Conservation (phyloP, 2,113 vertebrate genomes). For the Acrocephalus kingi region DNA sequence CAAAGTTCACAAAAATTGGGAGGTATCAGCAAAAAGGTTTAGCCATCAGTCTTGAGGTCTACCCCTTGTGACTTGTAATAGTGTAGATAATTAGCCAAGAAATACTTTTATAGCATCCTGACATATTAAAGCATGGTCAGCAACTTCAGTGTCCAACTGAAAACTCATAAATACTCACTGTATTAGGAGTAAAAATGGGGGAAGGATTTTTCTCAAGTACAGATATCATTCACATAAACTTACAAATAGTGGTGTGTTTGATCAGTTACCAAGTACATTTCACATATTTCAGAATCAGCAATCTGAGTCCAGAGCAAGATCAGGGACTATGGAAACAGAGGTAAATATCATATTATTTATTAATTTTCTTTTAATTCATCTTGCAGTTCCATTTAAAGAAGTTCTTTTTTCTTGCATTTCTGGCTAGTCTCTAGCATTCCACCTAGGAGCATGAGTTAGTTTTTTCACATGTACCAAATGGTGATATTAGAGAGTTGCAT, state of each 20-base stretch:
- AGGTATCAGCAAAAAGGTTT: background rate
- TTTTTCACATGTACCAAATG: slow-evolving; percentile 12
- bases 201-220: background rate
- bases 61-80: background rate
- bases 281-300: slow-evolving; percentile 86
- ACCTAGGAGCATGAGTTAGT: slow-evolving; percentile 44
- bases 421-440: slow-evolving; percentile 28
- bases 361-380: background rate
- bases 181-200: background rate
- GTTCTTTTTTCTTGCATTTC: background rate
- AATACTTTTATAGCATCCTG: background rate
- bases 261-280: slow-evolving; percentile 28
- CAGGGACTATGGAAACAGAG: slow-evolving; percentile 99
- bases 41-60: background rate
- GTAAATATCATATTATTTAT: slow-evolving; percentile 73
- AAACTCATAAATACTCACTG: background rate
- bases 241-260: background rate
- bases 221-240: background rate
- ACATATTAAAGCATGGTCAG: background rate
- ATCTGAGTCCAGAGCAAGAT: slow-evolving; percentile 95
- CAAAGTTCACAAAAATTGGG: background rate
- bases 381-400: background rate
- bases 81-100: background rate
- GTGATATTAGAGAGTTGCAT: slow-evolving; percentile 21
- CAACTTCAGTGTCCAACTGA: background rate